phyloP scores from a whole-genome alignment of 2,888 invertebrate species.

The Stenolophus ochropezus region DNA sequence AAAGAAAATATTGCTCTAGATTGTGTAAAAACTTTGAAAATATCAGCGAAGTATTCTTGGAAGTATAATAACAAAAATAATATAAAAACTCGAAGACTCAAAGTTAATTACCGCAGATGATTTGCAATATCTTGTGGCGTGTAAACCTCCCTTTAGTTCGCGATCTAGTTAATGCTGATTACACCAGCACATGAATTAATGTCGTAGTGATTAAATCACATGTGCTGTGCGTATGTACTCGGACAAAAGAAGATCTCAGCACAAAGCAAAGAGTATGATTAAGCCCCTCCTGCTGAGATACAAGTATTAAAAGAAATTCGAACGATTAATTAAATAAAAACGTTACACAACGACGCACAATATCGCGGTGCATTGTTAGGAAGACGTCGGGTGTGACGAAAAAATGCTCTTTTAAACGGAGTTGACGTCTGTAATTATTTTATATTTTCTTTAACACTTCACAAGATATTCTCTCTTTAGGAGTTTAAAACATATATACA shows the following conservation, averaged over 20 bases:
- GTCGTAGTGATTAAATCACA: conserved; percentile 23
- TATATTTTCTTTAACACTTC: neutral
- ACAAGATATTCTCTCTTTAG: too few species aligned
- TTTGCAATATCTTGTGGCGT: conserved; percentile 12
- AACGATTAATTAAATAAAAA: conserved; percentile 42
- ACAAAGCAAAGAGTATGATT: conserved; percentile 21
- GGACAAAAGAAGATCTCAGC: conserved; percentile 18
- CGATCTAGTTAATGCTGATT: conserved; percentile 28
- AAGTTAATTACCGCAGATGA: conserved; percentile 40
- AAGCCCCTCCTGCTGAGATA: neutral
- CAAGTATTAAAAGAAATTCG: conserved; percentile 16
- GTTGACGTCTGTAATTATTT: neutral
- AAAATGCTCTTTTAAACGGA: neutral
- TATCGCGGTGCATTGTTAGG: neutral
- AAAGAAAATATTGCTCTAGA: too few species aligned
- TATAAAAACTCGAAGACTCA: conserved; percentile 32
- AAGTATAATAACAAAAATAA: neutral
- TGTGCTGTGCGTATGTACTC: conserved; percentile 1
- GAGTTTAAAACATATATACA: too few species aligned
- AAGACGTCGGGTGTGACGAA: conserved; percentile 17
- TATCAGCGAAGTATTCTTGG: too few species aligned
- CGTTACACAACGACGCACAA: conserved; percentile 20
- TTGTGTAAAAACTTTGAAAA: too few species aligned
- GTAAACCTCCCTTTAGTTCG: neutral
- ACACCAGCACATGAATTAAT: conserved; percentile 4